phyloP scores from a whole-genome alignment of 2,113 vertebrate species.

The Vicugna pacos region DNA sequence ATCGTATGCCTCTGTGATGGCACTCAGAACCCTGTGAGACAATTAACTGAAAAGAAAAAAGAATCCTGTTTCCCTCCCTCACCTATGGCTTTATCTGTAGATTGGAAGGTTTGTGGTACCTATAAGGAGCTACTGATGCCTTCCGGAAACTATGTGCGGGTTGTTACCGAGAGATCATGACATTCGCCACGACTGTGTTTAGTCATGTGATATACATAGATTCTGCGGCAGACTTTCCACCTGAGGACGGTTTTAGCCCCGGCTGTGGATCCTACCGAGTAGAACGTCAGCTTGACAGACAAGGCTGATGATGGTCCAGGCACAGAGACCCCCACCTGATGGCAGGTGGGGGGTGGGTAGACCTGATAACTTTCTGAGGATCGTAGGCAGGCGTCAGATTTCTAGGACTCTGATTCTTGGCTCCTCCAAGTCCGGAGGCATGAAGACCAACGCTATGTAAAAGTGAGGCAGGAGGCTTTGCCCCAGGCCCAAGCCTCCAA shows the following conservation, averaged over 20 bases:
- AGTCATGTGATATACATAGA: not conserved
- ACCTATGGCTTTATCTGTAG: not conserved
- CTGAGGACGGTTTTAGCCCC: not conserved
- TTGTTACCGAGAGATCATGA: not conserved
- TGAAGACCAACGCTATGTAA: not conserved
- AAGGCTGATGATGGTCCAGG: not conserved
- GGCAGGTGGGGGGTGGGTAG: not conserved
- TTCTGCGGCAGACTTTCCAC: not conserved
- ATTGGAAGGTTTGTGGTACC: not conserved
- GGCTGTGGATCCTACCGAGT: not conserved
- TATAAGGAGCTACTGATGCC: not conserved
- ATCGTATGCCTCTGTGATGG: not conserved
- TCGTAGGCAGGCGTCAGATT: not conserved
- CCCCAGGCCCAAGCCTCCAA: not conserved
- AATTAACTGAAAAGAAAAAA: conserved; percentile 5
- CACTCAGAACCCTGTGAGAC: not conserved
- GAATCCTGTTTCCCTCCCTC: not conserved
- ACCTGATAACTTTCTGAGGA: not conserved
- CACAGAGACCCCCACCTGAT: not conserved
- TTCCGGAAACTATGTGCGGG: conserved; percentile 51
- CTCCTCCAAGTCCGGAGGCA: not conserved
- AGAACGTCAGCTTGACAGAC: not conserved
- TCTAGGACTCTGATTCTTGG: not conserved
- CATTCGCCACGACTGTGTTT: not conserved
- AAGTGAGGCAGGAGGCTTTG: not conserved